Evolutionary conservation across 2,888 invertebrate species (phyloP).

Genomic region (Molanna angustata): DNA sequence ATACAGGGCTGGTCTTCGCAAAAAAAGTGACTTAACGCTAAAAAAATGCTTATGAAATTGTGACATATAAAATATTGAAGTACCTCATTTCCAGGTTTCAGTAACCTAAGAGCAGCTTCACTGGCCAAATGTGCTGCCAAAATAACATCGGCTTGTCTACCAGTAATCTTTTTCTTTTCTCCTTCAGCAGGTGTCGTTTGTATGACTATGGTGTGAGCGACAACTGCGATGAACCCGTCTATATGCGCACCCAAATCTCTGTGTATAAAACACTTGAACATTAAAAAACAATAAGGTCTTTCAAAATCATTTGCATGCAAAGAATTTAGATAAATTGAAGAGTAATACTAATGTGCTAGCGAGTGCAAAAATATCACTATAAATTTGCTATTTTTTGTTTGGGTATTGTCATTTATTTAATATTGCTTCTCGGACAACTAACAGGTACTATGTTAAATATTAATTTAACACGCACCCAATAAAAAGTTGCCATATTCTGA

Average conservation of each 20-base stretch:
- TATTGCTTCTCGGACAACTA: no score
- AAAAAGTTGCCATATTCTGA: no score
- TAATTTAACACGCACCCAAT: no score
- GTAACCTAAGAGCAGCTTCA: constrained; percentile 89
- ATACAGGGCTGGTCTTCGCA: neutral
- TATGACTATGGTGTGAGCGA: constrained; percentile 92
- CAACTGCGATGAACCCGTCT: constrained; percentile 98
- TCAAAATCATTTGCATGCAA: no score
- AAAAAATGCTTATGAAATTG: neutral
- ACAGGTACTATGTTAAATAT: no score
- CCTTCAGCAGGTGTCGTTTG: constrained; percentile 59
- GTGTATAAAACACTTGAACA: no score
- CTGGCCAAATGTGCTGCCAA: constrained; percentile 94
- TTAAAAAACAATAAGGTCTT: no score
- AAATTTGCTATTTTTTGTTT: no score
- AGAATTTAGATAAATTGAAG: no score
- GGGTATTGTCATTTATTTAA: no score
- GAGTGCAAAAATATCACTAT: no score
- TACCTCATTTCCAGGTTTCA: constrained; percentile 90
- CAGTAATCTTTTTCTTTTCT: constrained; percentile 71
- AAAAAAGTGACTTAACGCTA: neutral
- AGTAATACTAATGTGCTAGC: no score
- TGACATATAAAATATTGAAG: constrained; percentile 18
- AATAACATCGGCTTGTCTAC: constrained; percentile 91
- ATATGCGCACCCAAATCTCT: constrained; percentile 98